These are phyloP conservation scores for Xenopus petersii DNA, from an alignment of 2,797 vertebrate species.

Conservation along the genomic window DNA sequence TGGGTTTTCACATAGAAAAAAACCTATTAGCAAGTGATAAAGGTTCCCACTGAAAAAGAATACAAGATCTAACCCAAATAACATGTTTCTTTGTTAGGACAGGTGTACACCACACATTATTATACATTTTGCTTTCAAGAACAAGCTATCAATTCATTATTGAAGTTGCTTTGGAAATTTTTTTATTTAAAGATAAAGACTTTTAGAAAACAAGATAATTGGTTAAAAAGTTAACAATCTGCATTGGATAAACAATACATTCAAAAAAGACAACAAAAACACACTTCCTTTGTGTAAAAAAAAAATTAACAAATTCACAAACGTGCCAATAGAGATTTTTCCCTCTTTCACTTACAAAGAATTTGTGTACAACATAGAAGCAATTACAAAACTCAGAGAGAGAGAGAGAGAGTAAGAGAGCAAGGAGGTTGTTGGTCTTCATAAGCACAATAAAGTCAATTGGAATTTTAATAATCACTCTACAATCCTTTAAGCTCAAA, in stretches of 20 bases:
- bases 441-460: constrained; percentile 42
- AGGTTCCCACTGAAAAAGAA: no score
- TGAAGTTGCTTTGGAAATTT: constrained; percentile 54
- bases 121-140: not conserved
- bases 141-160: constrained; percentile 10
- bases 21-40: no score
- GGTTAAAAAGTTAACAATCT: constrained; percentile 62
- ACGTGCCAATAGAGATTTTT: constrained; percentile 57
- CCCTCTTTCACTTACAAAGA: constrained; percentile 51
- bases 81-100: no score
- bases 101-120: no score
- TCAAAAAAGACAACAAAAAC: constrained; percentile 55
- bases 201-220: constrained; percentile 62
- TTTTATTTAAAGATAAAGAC: constrained; percentile 68
- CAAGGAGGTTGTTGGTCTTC: constrained; percentile 13
- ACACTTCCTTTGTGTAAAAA: constrained; percentile 52
- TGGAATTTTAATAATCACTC: constrained; percentile 53
- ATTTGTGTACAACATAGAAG: constrained; percentile 58
- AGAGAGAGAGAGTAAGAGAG: constrained; percentile 6
- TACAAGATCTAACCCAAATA: no score
- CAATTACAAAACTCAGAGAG: constrained; percentile 48
- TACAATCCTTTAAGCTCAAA: constrained; percentile 46
- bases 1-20: no score
- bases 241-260: constrained; percentile 56
- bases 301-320: constrained; percentile 53